phyloP scores from a whole-genome alignment of 1,140 invertebrate species.

The Bombyx mandarina region DNA sequence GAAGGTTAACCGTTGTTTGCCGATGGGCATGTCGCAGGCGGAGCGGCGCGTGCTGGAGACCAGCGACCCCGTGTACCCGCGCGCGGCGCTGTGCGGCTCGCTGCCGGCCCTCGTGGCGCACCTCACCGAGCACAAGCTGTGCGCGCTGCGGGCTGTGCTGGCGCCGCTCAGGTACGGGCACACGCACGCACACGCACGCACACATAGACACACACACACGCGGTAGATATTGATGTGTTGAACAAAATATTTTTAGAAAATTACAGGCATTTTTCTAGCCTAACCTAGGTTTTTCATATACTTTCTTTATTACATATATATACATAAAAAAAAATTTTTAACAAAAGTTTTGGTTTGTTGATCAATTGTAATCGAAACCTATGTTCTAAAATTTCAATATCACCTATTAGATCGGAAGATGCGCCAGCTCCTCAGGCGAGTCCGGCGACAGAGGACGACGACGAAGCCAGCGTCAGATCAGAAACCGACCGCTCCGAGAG shows the following conservation, averaged over 20 bases:
- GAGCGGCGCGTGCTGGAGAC: constrained; percentile 87
- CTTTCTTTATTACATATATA: too few species aligned
- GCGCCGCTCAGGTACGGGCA: too few species aligned
- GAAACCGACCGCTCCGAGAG: constrained; percentile 68
- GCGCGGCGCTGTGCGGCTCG: constrained; percentile 84
- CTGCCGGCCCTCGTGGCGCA: constrained; percentile 90
- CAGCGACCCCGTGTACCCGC: constrained; percentile 88
- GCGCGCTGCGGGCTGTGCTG: constrained; percentile 73
- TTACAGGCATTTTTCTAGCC: too few species aligned
- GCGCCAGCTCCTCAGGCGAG: neutral
- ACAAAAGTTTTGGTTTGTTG: too few species aligned
- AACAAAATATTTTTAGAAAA: too few species aligned
- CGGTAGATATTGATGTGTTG: too few species aligned
- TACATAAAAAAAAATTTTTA: too few species aligned
- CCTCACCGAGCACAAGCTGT: constrained; percentile 90
- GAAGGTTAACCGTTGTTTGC: neutral
- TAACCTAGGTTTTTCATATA: too few species aligned
- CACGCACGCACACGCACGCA: too few species aligned
- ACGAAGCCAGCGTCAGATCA: constrained; percentile 36
- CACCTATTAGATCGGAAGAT: neutral
- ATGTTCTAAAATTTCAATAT: neutral
- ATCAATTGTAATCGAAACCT: neutral
- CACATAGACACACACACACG: too few species aligned
- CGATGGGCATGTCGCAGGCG: constrained; percentile 59
- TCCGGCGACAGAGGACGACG: constrained; percentile 16